Base-by-base conservation (phyloP, 2,888 invertebrate genomes). In the Diaperis boleti region DNA sequence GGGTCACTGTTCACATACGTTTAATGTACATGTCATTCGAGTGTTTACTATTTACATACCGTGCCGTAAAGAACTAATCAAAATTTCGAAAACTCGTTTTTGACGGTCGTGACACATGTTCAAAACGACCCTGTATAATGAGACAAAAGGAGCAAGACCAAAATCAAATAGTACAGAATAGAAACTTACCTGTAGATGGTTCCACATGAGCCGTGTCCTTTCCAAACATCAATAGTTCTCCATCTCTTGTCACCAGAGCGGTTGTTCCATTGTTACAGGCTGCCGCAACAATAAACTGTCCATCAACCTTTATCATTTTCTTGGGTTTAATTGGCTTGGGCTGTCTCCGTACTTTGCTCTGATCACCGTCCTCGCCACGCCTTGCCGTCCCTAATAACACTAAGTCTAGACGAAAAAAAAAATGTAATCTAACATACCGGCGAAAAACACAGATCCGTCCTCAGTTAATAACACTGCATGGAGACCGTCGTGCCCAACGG, bases 231-330 rank as follows among this genome's bases (percentile, higher is more conserved):
- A 94, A 88, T 31, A 98, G 83, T 74, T 92, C 90, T 0, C 98
- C 98, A 55, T 93, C 92, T 74, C 92, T 89, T 1, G 95, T 95
- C 0, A 98, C 92, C 64, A 98, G 86, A 2, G 96, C 97, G 6
- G 96, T 94, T 1, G 96, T 94, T 3, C 96, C 97, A 81, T 95
- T 95, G 81, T 97, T 98, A 77, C 96, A 96, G 0, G 96, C 95
- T 0, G 92, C 92, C 72, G 89, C 88, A 0, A 92, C 86, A 18
- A 97, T 87, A 72, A 88, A 86, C 75, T 95, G 92, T 0, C 93
- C 91, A 74, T 96, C 96, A 63, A 95, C 89, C 83, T 94, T 92
- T 26, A 90, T 88, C 84, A 97, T 92, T 82, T 94, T 95, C 83
- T 95, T 96, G 7, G 96, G 96, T 75, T 96, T 94, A 0, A 91